Conservation (phyloP, 1,140 invertebrate genomes). For the Tribolium madens region DNA sequence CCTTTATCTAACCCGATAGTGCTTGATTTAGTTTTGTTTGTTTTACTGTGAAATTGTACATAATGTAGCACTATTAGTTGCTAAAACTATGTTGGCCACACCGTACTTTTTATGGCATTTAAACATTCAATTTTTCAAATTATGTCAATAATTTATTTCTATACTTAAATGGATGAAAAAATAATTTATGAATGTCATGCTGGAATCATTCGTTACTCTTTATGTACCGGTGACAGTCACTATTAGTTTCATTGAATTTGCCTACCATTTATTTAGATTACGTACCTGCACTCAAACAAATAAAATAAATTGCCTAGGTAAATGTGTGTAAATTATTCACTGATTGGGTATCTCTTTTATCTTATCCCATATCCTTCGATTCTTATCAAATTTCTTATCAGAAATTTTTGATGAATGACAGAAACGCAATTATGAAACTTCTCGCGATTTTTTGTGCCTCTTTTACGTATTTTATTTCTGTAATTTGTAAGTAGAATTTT, state of each 20-base stretch:
- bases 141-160: neutral
- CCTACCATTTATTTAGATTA: neutral
- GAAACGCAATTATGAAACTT: constrained; percentile 4
- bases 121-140: neutral
- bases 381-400: constrained; percentile 17
- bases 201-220: neutral
- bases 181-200: neutral
- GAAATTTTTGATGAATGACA: neutral
- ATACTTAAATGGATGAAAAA: neutral
- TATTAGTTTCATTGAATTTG: neutral
- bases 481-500: neutral
- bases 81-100: neutral
- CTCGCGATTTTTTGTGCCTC: neutral
- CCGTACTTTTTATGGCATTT: neutral
- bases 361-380: constrained; percentile 5
- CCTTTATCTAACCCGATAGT: no score
- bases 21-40: no score
- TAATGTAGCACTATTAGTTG: neutral
- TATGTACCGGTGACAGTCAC: neutral
- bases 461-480: neutral
- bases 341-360: no score
- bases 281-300: no score
- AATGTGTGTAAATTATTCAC: no score
- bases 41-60: neutral
- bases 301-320: no score